Evolutionary conservation across 2,888 invertebrate genomes (phyloP), one percentile per base, ranked within the genome.

Genomic region (Peribatodes rhomboidaria): DNA sequence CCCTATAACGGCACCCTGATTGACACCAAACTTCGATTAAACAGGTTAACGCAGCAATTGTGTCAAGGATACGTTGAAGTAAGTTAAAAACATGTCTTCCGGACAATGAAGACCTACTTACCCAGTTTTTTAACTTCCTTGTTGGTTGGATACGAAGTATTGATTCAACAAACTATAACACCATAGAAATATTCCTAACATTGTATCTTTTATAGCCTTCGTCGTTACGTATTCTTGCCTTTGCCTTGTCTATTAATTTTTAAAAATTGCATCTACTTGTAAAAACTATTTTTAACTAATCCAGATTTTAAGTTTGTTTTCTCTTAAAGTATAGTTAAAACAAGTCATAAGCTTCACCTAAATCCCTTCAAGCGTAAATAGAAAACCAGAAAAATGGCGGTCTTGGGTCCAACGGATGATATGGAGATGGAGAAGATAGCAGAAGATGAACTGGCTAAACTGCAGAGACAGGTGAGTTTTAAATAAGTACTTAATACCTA

Each of bases 351-450:
- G 39, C 39, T n/a, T 14, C 8, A 14, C 2, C 14, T 14, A 39
- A 14, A 14, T 14, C 39, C n/a, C 14, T 39, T 14, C 27, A 27
- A 6, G 27, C 27, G 3, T 6, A 6, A 31, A 31, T 1, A 31
- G 14, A 14, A 16, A 49, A 10, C 4, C 11, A 16, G 10, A 14
- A 84, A 73, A 55, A 93, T 93, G 92, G 80, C 88, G 6, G 72
- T 92, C 88, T 77, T 88, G 1, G 76, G 72, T 0, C 84, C 90
- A 1, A 81, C 78, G 1, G 93, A 97, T 77, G 96, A 96, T 75
- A 87, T 94, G 79, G 97, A 97, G 84, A 94, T 97, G 90, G 96
- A 97, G 78, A 95, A 96, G 79, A 95, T 97, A 80, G 97, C 97
- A 2, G 96, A 96, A 79, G 95, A 96, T 64, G 97, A 98, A 83